Conservation (phyloP, 2,797 vertebrate species). For the Synanceia verrucosa region DNA sequence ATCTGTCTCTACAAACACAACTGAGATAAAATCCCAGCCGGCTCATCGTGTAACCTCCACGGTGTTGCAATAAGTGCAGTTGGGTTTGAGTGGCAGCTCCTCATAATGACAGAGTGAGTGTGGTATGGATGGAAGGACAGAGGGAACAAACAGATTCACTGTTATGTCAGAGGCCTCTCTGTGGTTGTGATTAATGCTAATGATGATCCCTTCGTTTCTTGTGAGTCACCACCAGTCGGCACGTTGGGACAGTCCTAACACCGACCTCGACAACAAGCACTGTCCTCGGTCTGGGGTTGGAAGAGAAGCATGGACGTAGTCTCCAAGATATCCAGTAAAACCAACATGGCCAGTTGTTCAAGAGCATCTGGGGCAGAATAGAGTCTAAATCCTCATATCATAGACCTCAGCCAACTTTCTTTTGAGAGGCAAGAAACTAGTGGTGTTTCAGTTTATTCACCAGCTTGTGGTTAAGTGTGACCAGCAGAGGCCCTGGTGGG, state of each 20-base stretch:
- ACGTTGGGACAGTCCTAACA: slow-evolving; percentile 26
- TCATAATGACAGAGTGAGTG: slow-evolving; percentile 66
- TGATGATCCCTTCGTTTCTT: slow-evolving; percentile 52
- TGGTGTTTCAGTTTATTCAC: neutral
- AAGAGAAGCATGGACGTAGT: neutral
- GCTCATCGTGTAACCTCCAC: slow-evolving; percentile 57
- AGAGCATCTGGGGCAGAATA: neutral
- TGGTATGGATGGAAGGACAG: slow-evolving; percentile 50
- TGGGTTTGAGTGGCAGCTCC: slow-evolving; percentile 69
- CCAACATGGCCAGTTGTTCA: neutral
- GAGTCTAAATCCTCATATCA: neutral
- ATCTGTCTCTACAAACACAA: slow-evolving; percentile 61
- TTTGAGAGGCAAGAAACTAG: neutral
- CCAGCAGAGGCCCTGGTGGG: neutral
- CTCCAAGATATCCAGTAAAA: neutral
- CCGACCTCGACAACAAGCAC: slow-evolving; percentile 4
- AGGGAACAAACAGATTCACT: slow-evolving; percentile 36
- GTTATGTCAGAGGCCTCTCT: slow-evolving; percentile 47
- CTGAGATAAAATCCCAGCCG: slow-evolving; percentile 60
- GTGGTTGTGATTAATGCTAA: slow-evolving; percentile 46
- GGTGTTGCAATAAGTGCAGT: slow-evolving; percentile 69
- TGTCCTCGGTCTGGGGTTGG: neutral
- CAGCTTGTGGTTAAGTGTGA: neutral
- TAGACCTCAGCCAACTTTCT: neutral
- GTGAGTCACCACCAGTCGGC: slow-evolving; percentile 42